Evolutionary conservation across 1,140 invertebrate species (phyloP).

Genomic region (Tetramorium simillimum): DNA sequence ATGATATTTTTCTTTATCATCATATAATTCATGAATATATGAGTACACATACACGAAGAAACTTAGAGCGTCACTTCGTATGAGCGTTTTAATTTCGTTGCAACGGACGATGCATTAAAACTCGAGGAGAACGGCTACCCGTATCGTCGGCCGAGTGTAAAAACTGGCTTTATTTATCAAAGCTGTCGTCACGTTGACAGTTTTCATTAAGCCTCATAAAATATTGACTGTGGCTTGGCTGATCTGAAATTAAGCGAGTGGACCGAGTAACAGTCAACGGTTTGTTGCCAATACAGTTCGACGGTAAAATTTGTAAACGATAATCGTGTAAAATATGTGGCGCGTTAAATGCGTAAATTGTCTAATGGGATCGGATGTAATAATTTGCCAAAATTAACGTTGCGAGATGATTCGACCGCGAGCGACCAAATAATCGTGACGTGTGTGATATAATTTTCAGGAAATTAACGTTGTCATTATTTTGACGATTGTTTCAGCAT

Average conservation of each 20-base stretch:
- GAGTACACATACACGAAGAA: not conserved
- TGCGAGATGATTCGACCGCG: constrained; percentile 46
- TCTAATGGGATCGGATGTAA: constrained; percentile 41
- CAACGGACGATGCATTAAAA: constrained; percentile 41
- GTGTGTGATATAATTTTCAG: constrained; percentile 37
- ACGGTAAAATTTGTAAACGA: constrained; percentile 42
- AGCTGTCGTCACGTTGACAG: constrained; percentile 23
- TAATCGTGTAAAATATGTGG: constrained; percentile 41
- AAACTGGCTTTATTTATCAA: constrained; percentile 44
- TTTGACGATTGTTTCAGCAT: not conserved
- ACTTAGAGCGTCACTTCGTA: constrained; percentile 2
- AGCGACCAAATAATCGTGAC: constrained; percentile 1
- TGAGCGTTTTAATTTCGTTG: constrained; percentile 51
- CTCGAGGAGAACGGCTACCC: not conserved
- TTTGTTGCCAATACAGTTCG: not conserved
- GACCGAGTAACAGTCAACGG: constrained; percentile 8
- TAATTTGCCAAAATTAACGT: constrained; percentile 50
- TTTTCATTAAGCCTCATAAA: constrained; percentile 57
- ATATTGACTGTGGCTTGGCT: constrained; percentile 38
- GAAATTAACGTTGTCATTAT: constrained; percentile 34
- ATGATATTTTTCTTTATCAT: constrained; percentile 29
- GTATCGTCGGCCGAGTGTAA: constrained; percentile 29
- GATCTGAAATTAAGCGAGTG: constrained; percentile 50
- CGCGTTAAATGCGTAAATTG: constrained; percentile 40
- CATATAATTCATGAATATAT: constrained; percentile 21